Base-by-base conservation (phyloP, 2,797 vertebrate species). In the Hypotaenidia philippensis region DNA sequence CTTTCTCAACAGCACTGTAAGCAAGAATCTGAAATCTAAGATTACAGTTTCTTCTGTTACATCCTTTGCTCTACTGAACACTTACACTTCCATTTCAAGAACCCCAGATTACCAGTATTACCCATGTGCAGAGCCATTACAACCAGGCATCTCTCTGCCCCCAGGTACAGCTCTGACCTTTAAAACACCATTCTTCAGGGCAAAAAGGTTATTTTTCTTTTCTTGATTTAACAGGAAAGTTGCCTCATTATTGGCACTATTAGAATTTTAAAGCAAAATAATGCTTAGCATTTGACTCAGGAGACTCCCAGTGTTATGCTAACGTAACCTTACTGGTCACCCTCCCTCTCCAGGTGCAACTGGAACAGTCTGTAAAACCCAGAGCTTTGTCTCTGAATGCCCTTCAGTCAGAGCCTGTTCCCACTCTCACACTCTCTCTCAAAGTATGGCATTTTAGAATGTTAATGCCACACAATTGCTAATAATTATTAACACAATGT, bases 121-220 rank as follows among this genome's bases (percentile, higher is more conserved):
- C 27, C 79, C 27, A 14, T 52, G 27, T 29, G 50, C 50, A 52
- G 50, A 18, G 9, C 27, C 18, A 19, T 52, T 53, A 45, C 31
- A 72, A 38, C 8, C 10, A 44, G 64, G 59, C 74, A 90, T 34
- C 87, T 80, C 5, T 10, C 83, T 82, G 74, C 83, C 44, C 65
- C 55, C 88, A 83, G 70, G 34, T 79, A 21, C 66, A 76, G 72
- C 80, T 72, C 77, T 93, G 93, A 95, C 90, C 95, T 97, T 94
- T 74, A 27, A 93, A 94, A 23, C 17, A 53, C 17, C 34, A 11
- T 57, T 89, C 72, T 45, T 57, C 0, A 0, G 88, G 90, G 77
- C 16, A 0, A 52, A 91, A 74, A 95, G 90, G 83, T 94, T 81
- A 79, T 76, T 88, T 64, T 86, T 15, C 63, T 18, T 34, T 52